Conservation (phyloP, 2,797 vertebrate species). For the Acridotheres tristis region DNA sequence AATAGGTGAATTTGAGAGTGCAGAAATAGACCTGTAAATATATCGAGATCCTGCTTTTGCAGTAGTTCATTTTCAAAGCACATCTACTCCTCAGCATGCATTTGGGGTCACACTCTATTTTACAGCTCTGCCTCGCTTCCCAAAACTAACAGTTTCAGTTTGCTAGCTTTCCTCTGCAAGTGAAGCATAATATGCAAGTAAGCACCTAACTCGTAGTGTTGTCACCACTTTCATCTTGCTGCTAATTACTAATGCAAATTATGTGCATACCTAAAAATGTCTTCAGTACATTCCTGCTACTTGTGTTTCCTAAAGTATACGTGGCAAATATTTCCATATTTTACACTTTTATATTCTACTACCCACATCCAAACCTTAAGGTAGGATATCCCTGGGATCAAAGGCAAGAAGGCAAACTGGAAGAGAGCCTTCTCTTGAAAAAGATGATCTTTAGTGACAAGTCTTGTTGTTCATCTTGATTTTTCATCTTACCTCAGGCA, state of each 20-base stretch:
- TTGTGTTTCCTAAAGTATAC: neutral
- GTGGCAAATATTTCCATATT: neutral
- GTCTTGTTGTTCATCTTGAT: neutral
- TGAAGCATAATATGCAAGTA: neutral
- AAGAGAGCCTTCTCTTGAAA: neutral
- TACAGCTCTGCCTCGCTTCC: neutral
- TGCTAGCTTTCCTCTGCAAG: neutral
- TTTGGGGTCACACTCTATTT: neutral
- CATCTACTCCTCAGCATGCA: neutral
- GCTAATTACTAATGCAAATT: neutral
- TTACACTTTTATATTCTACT: neutral
- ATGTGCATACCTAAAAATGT: neutral
- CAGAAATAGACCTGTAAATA: slow-evolving; percentile 24
- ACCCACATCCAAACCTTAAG: neutral
- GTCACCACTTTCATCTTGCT: neutral
- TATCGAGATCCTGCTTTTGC: neutral
- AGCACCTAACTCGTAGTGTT: neutral
- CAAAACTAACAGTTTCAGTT: neutral
- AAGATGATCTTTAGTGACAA: neutral
- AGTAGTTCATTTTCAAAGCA: neutral
- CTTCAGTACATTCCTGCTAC: neutral
- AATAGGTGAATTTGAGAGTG: neutral
- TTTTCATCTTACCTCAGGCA: neutral
- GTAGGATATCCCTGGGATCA: neutral
- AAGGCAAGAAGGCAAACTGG: neutral